Conservation (phyloP, 2,797 vertebrate genomes). For the Cephalopachus bancanus region DNA sequence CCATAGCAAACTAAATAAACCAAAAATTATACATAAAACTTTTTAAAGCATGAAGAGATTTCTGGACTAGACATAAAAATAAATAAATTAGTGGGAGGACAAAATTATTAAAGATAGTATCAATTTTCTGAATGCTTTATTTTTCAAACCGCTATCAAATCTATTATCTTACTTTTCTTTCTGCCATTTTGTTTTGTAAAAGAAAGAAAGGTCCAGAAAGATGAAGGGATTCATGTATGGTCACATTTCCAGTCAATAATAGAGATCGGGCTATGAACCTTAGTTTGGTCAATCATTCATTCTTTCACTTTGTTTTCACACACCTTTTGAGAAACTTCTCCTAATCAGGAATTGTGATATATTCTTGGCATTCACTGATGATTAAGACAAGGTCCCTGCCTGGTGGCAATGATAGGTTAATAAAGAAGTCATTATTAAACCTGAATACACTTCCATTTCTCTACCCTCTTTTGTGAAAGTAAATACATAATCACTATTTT, state of each 20-base stretch:
- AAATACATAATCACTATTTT: neutral
- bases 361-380: neutral
- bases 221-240: neutral
- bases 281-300: neutral
- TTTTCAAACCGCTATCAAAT: constrained; percentile 36
- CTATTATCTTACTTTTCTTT: neutral
- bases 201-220: neutral
- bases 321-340: neutral
- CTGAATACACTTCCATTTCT: neutral
- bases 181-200: constrained; percentile 15
- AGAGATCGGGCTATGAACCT: neutral
- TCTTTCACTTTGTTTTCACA: neutral
- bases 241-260: neutral
- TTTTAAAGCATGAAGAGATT: constrained; percentile 34
- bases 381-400: neutral
- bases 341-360: neutral
- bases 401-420: neutral
- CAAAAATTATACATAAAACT: neutral
- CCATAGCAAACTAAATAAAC: constrained; percentile 21
- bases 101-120: constrained; percentile 23
- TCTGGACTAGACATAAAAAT: constrained; percentile 25
- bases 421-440: neutral
- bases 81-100: neutral
- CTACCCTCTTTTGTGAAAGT: neutral
- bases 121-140: neutral